Conservation (phyloP, 2,797 vertebrate genomes). For the Nothura maculosa region DNA sequence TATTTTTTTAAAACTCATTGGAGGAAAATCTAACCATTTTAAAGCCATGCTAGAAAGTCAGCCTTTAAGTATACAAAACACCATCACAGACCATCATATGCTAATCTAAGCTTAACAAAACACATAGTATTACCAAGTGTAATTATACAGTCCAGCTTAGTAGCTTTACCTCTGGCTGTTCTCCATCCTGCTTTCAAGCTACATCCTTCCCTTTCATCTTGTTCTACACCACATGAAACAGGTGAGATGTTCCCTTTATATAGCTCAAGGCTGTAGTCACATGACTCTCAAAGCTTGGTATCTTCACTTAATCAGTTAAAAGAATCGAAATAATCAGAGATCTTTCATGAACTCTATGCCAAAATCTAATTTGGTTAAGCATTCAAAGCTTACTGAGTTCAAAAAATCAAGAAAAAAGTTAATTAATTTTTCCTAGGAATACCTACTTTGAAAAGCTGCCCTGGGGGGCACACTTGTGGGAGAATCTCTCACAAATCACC, state of each 20-base stretch:
- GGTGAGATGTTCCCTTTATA: conserved; percentile 64
- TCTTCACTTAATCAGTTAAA: conserved; percentile 72
- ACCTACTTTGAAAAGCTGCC: conserved; percentile 65
- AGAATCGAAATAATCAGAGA: conserved; percentile 67
- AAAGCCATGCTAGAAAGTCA: conserved; percentile 22
- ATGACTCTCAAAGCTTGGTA: conserved; percentile 42
- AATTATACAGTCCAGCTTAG: conserved; percentile 77
- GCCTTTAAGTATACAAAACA: conserved; percentile 33
- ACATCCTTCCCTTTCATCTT: conserved; percentile 63
- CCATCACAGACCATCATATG: conserved; percentile 56
- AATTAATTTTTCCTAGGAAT: conserved; percentile 56
- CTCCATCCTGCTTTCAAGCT: conserved; percentile 68
- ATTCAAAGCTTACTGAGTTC: conserved; percentile 54
- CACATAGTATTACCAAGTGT: conserved; percentile 69
- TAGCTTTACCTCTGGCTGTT: conserved; percentile 75
- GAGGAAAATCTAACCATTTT: background rate
- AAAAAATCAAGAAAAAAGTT: conserved; percentile 19
- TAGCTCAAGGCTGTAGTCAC: conserved; percentile 59
- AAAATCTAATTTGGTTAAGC: conserved; percentile 59
- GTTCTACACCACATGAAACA: conserved; percentile 69
- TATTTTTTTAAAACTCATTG: background rate
- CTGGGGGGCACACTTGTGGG: conserved; percentile 55
- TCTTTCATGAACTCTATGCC: conserved; percentile 59
- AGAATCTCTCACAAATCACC: conserved; percentile 50
- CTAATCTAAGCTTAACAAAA: conserved; percentile 74